Percentiles rank a stretch among this genome's conserved stretches.
phyloP scores from a whole-genome alignment of 2,113 vertebrate genomes.

The Chlorodrepanis virens region DNA sequence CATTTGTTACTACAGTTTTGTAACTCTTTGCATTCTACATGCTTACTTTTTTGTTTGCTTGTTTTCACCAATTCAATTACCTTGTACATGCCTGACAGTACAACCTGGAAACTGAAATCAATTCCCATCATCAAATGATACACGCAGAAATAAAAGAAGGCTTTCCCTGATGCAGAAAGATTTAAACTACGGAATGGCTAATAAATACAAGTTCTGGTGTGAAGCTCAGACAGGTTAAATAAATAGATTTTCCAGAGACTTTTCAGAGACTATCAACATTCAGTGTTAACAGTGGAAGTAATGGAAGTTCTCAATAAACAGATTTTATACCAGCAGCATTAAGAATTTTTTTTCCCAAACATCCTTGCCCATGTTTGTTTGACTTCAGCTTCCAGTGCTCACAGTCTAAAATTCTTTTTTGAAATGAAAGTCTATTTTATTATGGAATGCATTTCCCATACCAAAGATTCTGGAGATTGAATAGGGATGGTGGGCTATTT shows the following conservation, averaged over 20 bases:
- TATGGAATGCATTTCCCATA: not conserved
- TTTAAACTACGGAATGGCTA: not conserved
- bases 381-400: not conserved
- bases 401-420: not conserved
- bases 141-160: not conserved
- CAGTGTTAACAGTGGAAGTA: not conserved
- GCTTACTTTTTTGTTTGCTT: not conserved
- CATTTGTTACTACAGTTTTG: not conserved
- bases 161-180: not conserved
- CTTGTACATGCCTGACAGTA: not conserved
- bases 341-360: not conserved
- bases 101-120: not conserved
- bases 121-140: not conserved
- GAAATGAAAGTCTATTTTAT: not conserved
- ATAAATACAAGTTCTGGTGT: not conserved
- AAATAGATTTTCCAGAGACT: not conserved
- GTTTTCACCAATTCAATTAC: not conserved
- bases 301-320: not conserved
- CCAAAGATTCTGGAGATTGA: not conserved
- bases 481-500: fast-evolving
- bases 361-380: not conserved
- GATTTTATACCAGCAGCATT: not conserved
- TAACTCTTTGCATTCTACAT: not conserved
- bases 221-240: not conserved
- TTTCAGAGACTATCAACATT: not conserved